These are phyloP conservation scores for Rhinogobius similis DNA, from an alignment of 2,113 vertebrate species.

Conservation along the genomic window DNA sequence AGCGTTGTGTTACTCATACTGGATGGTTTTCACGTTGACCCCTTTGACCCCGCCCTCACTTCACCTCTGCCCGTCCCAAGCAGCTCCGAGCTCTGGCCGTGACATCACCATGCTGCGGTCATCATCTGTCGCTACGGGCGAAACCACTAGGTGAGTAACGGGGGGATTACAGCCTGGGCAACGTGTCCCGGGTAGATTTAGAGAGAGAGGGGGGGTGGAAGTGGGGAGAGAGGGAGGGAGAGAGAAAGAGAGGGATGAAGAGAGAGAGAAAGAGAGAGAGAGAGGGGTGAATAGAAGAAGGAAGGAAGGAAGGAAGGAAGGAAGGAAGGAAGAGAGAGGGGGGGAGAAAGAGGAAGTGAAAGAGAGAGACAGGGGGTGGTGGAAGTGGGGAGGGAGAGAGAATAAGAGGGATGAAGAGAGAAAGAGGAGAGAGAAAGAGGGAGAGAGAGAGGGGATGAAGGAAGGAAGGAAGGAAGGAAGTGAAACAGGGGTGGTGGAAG, in stretches of 20 bases:
- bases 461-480: not conserved
- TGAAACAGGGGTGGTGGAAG: not conserved
- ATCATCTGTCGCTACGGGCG: slow-evolving; percentile 57
- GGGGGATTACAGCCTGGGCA: slow-evolving; percentile 45
- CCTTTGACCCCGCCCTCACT: no score
- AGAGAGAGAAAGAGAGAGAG: not conserved
- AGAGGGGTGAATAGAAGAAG: not conserved
- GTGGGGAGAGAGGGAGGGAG: not conserved
- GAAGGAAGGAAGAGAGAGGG: not conserved
- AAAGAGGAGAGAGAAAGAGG: not conserved
- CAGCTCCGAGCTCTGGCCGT: slow-evolving; percentile 1
- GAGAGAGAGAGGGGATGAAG: not conserved
- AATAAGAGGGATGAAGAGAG: not conserved
- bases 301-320: not conserved
- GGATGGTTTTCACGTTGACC: no score
- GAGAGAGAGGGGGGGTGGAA: not conserved
- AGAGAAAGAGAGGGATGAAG: not conserved
- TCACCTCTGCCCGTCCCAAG: no score
- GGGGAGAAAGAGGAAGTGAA: not conserved
- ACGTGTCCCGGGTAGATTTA: slow-evolving; percentile 13
- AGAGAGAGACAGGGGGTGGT: not conserved
- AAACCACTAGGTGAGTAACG: slow-evolving; percentile 48
- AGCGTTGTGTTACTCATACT: no score
- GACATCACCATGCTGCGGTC: slow-evolving; percentile 60
- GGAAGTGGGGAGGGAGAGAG: not conserved